Evolutionary conservation across 2,888 invertebrate species (phyloP).

Genomic region (Cryptocheilus praepositus): DNA sequence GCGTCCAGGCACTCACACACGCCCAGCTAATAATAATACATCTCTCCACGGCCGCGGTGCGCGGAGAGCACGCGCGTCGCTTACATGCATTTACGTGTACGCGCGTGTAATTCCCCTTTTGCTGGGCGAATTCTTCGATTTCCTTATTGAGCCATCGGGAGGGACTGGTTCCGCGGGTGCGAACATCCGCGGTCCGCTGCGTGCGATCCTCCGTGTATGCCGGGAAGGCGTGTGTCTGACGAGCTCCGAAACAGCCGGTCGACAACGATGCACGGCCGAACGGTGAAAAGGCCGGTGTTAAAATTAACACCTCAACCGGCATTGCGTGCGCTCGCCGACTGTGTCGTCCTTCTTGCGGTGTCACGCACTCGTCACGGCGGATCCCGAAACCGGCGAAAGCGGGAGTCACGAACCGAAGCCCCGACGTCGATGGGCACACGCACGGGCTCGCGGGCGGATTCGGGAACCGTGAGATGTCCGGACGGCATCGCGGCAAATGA

Average conservation of each 20-base stretch:
- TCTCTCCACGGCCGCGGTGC: not conserved
- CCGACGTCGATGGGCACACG: no score
- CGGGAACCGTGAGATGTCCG: no score
- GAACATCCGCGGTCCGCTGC: not conserved
- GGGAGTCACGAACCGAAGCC: no score
- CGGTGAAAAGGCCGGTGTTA: constrained; percentile 31
- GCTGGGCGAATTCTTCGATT: constrained; percentile 6
- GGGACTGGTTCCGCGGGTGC: no score
- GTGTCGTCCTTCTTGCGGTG: constrained; percentile 26
- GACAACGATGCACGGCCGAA: no score
- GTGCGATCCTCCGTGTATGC: no score
- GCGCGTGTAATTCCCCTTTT: not conserved
- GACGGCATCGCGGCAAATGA: no score
- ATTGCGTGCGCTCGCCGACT: constrained; percentile 41
- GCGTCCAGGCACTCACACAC: constrained; percentile 25
- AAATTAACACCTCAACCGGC: constrained; percentile 52
- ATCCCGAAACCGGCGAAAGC: no score
- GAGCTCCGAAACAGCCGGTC: constrained; percentile 2
- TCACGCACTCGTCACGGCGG: constrained; percentile 25
- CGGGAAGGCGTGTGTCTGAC: not conserved
- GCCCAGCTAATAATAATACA: constrained; percentile 1
- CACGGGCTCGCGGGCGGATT: no score
- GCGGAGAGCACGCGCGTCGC: no score
- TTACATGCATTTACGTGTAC: not conserved
- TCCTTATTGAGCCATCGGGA: no score